Conservation (phyloP, 2,888 invertebrate genomes). For the Dicyrtomina minuta region DNA sequence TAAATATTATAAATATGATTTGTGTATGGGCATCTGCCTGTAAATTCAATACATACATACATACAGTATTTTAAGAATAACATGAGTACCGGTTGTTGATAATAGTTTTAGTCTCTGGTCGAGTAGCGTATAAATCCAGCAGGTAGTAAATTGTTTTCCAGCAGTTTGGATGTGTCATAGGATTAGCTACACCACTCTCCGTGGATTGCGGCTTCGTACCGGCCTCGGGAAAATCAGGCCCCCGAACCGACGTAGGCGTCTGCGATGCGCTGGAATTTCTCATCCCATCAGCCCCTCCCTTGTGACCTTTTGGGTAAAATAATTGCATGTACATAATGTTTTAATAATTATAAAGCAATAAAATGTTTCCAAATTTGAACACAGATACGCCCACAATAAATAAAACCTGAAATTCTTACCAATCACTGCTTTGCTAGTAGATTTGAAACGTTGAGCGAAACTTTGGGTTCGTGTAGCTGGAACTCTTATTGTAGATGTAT, state of each 20-base stretch:
- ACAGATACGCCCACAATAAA: too few relatives aligned
- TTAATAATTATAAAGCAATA: too few relatives aligned
- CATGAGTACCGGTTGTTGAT: conserved; percentile 65
- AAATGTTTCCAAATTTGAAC: too few relatives aligned
- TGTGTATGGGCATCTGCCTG: too few relatives aligned
- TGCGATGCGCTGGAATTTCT: conserved; percentile 49
- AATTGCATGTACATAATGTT: too few relatives aligned
- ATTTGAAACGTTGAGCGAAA: conserved; percentile 81
- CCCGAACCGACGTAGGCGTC: conserved; percentile 50
- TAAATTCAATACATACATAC: too few relatives aligned
- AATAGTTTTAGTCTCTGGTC: conserved; percentile 92
- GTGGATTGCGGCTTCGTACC: conserved; percentile 3
- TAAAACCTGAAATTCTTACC: too few relatives aligned
- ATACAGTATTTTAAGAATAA: neutral
- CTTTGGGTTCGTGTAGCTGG: conserved; percentile 70
- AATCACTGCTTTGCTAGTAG: conserved; percentile 80
- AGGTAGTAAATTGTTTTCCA: conserved; percentile 94
- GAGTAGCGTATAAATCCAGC: conserved; percentile 86
- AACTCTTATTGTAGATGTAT: conserved; percentile 34
- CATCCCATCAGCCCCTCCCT: conserved; percentile 31
- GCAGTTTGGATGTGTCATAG: conserved; percentile 67
- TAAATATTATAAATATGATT: too few relatives aligned
- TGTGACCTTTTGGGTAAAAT: conserved; percentile 2
- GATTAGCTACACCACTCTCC: conserved; percentile 8
- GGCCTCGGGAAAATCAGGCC: conserved; percentile 44